Base-by-base conservation (phyloP, 2,113 vertebrate genomes). In the Geothlypis trichas region DNA sequence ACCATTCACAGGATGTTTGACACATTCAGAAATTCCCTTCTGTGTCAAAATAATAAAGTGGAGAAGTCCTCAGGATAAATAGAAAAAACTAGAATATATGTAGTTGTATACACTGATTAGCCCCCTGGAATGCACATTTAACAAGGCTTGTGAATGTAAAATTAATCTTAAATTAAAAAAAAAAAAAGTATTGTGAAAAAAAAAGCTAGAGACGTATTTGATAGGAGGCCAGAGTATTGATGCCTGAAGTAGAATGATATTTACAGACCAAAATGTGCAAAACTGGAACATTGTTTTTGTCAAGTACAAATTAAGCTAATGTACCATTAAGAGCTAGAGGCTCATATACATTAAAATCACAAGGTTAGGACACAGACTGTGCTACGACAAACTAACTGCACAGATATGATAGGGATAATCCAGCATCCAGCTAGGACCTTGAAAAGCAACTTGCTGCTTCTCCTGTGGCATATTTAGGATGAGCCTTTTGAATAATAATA, bases 221-320 rank as follows among this genome's bases (percentile, higher is more conserved):
- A 75, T 72, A n/a, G 51, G 21, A 88, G 12, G 13, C 35, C 49
- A 61, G 49, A 78, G 61, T 41, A 74, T 20, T 71, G 33, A 57
- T 77, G 85, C 68, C 88, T 63, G 30, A 94, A 90, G 79, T 52
- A 81, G 28, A 84, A 81, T 55, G 61, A 49, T 81, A 77, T 89
- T 92, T 95, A 84, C 44, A 90, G 59, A 90, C 20, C 31, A 83
- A 72, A 73, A 89, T 75, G 61, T 87, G 65, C 57, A 93, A 88
- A 93, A 92, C 65, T 46, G 49, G 58, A 97, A 84, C 57, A 51
- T 2, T 24, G 28, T 87, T 96, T 94, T 79, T 90, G 57, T 62
- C 41, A 93, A 86, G 31, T 68, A 95, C 47, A 93, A 85, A 88
- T 95, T 69, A 91, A 90, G 57, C n/a, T 94, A 94, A 97, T 93